Conservation (phyloP, 2,888 invertebrate species). For the Protula sp. region DNA sequence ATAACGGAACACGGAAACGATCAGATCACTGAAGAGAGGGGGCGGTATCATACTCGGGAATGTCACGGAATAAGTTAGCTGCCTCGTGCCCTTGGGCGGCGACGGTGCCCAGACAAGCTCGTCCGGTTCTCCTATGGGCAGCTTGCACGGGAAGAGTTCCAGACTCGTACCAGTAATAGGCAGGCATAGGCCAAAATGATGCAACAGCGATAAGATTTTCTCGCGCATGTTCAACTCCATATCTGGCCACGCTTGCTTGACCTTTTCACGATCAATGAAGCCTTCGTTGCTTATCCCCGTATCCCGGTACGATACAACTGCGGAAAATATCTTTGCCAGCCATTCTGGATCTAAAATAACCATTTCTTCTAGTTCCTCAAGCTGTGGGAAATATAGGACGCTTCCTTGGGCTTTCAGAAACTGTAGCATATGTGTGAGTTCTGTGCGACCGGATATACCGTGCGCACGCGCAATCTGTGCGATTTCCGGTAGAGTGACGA, state of each 20-base stretch:
- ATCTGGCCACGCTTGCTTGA: slow-evolving; percentile 11
- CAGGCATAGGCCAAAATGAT: slow-evolving; percentile 22
- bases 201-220: slow-evolving; percentile 16
- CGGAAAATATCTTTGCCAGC: slow-evolving; percentile 22
- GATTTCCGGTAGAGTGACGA: slow-evolving; percentile 15
- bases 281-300: slow-evolving; percentile 21
- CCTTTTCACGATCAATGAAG: slow-evolving; percentile 15
- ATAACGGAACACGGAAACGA: slow-evolving; percentile 12
- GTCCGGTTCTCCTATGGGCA: slow-evolving; percentile 24
- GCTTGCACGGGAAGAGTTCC: slow-evolving; percentile 23
- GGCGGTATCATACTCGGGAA: slow-evolving; percentile 24
- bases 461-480: slow-evolving; percentile 15
- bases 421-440: slow-evolving; percentile 22
- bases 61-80: slow-evolving; percentile 20
- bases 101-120: slow-evolving; percentile 15
- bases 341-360: slow-evolving; percentile 27
- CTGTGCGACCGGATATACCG: slow-evolving; percentile 8
- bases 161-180: slow-evolving; percentile 13
- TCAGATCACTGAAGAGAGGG: slow-evolving; percentile 22
- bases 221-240: slow-evolving; percentile 7
- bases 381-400: slow-evolving; percentile 21
- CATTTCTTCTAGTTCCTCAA: slow-evolving; percentile 14
- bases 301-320: slow-evolving; percentile 18
- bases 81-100: slow-evolving; percentile 9
- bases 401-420: slow-evolving; percentile 24